These are phyloP conservation scores for Hylaea fasciaria DNA, from an alignment of 2,888 invertebrate genomes.

Conservation along the genomic window DNA sequence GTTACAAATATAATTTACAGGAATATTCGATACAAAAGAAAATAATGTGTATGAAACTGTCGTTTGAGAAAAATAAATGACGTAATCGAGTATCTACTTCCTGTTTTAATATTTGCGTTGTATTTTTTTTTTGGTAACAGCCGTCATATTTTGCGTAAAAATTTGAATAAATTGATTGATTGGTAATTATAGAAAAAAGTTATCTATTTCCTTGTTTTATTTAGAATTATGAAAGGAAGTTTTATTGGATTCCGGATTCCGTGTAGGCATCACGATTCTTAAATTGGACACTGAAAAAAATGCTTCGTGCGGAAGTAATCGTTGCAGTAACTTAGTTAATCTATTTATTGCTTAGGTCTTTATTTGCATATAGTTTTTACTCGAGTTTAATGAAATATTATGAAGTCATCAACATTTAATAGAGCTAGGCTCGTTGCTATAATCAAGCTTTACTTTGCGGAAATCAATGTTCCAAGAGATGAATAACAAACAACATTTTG, in stretches of 20 bases:
- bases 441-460: no score
- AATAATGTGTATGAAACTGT: no score
- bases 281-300: constrained; percentile 13
- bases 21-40: no score
- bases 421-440: no score
- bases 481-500: no score
- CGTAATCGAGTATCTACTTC: constrained; percentile 17
- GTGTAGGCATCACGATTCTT: constrained; percentile 28
- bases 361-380: neutral
- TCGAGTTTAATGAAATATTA: no score
- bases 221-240: constrained; percentile 22
- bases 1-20: no score
- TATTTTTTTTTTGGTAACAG: constrained; percentile 22
- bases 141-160: neutral
- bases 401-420: no score
- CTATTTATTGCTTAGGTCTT: neutral
- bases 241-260: constrained; percentile 23
- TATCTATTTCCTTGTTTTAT: constrained; percentile 33
- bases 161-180: neutral
- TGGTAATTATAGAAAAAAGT: constrained; percentile 1
- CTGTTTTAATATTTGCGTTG: constrained; percentile 17
- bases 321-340: neutral
- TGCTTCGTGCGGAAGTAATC: constrained; percentile 19
- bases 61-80: no score
- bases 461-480: no score